Conservation (phyloP, 2,888 invertebrate species). For the Mechanitis mazaeus region DNA sequence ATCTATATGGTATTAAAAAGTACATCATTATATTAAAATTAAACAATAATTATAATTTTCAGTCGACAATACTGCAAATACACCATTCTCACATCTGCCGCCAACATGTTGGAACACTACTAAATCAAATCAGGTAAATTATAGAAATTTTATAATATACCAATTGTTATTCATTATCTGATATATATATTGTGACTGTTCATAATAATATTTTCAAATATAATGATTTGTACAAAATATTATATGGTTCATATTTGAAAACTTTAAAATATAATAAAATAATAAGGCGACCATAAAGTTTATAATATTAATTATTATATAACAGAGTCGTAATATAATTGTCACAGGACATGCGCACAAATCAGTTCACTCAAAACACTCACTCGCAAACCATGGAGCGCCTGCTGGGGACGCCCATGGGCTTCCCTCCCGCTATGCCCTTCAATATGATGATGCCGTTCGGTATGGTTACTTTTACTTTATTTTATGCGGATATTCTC, state of each 20-base stretch:
- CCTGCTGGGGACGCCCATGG: constrained; percentile 57
- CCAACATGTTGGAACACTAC: constrained; percentile 61
- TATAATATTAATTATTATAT: too few species aligned
- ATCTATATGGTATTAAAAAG: too few species aligned
- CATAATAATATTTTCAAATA: too few species aligned
- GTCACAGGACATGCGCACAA: constrained; percentile 62
- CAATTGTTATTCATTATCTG: too few species aligned
- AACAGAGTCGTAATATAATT: background rate
- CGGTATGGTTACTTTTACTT: constrained; percentile 40
- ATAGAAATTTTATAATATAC: background rate
- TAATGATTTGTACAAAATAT: too few species aligned
- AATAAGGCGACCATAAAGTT: too few species aligned
- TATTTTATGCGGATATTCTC: too few species aligned
- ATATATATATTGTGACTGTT: too few species aligned
- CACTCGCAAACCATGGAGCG: constrained; percentile 73
- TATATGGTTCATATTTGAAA: too few species aligned
- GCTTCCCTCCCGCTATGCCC: constrained; percentile 64
- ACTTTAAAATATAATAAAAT: too few species aligned
- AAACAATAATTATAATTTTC: constrained; percentile 26
- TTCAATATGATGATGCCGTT: constrained; percentile 73
- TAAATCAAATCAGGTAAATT: constrained; percentile 65
- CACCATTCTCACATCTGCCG: constrained; percentile 55
- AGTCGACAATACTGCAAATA: constrained; percentile 51
- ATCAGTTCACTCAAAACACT: constrained; percentile 71
- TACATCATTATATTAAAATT: too few species aligned